phyloP scores from a whole-genome alignment of 2,888 invertebrate genomes.

The Gasteruption jaculator region DNA sequence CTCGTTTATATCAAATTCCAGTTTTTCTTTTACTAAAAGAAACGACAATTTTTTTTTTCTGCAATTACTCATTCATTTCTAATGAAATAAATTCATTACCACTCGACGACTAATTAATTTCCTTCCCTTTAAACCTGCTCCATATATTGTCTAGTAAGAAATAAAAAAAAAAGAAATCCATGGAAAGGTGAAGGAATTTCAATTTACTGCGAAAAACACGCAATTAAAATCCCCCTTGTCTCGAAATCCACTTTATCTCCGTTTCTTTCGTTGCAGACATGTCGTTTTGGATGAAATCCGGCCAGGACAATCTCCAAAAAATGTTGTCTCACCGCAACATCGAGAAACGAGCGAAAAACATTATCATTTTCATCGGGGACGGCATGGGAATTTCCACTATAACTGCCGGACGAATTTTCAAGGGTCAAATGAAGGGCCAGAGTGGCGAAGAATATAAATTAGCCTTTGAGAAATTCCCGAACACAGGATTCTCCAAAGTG shows the following conservation, averaged over 20 bases:
- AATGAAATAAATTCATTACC: too few relatives aligned
- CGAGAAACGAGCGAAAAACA: constrained; percentile 57
- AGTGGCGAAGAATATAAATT: constrained; percentile 60
- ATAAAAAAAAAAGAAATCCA: too few relatives aligned
- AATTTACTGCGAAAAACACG: not conserved
- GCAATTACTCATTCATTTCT: too few relatives aligned
- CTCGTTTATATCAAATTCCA: too few relatives aligned
- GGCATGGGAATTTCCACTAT: constrained; percentile 66
- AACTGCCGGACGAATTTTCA: constrained; percentile 62
- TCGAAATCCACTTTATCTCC: too few relatives aligned
- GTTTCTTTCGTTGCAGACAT: constrained; percentile 32
- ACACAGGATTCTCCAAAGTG: constrained; percentile 62
- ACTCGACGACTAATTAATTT: too few relatives aligned
- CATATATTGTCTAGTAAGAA: too few relatives aligned
- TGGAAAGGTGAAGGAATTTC: not conserved
- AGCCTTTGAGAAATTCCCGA: constrained; percentile 60
- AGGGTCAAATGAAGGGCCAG: constrained; percentile 54
- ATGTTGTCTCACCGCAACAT: constrained; percentile 38
- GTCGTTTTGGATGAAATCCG: constrained; percentile 45
- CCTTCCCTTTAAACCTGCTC: too few relatives aligned
- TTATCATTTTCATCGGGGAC: constrained; percentile 65
- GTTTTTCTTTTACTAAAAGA: too few relatives aligned
- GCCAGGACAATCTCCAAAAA: constrained; percentile 42
- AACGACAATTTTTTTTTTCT: too few relatives aligned
- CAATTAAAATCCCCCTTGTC: not conserved